Conservation (phyloP, 2,113 vertebrate species). For the Clarias gariepinus region DNA sequence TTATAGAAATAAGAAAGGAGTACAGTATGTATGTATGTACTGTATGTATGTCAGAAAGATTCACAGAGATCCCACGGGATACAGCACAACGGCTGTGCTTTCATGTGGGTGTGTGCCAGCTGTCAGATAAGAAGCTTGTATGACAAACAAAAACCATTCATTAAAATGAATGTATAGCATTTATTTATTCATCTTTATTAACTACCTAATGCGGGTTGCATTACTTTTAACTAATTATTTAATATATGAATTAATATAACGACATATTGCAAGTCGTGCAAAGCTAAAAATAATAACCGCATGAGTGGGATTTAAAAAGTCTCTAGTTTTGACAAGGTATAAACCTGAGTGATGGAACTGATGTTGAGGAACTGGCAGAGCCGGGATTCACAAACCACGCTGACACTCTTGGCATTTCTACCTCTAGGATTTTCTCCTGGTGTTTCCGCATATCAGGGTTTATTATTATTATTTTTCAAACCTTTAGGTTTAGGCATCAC, state of each 20-base stretch:
- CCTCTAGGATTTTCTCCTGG: background rate
- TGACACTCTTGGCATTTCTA: background rate
- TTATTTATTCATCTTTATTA: background rate
- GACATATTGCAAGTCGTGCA: too few species aligned
- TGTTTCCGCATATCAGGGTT: background rate
- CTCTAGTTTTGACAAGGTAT: background rate
- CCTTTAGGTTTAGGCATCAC: background rate
- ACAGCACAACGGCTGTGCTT: background rate
- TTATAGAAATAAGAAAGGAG: background rate
- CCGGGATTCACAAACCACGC: background rate
- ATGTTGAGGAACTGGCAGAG: background rate
- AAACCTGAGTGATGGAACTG: background rate
- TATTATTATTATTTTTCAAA: background rate
- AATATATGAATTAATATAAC: too few species aligned
- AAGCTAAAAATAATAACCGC: background rate
- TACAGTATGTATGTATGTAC: too few species aligned
- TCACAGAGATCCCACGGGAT: background rate
- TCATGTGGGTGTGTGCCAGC: background rate
- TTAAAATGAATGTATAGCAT: background rate
- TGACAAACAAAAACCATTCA: background rate
- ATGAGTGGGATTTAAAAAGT: background rate
- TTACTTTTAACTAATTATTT: background rate
- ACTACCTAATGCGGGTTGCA: background rate
- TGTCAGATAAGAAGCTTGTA: background rate
- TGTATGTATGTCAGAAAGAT: background rate